These are phyloP conservation scores for Opisthograptis luteolata DNA, from an alignment of 2,888 invertebrate species.

Conservation along the genomic window DNA sequence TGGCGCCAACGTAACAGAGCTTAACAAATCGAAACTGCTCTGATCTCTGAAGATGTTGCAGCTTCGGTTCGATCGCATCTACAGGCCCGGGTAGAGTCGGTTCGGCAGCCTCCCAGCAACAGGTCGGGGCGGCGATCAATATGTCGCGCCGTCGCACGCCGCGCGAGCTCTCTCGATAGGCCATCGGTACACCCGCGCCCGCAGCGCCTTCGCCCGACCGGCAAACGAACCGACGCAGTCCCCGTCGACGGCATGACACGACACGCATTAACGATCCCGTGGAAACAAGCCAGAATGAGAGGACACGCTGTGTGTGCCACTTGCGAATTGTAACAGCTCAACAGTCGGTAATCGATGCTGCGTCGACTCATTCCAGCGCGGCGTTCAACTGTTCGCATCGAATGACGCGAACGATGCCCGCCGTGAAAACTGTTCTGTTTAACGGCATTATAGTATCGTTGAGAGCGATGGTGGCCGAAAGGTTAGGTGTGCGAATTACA, in stretches of 20 bases:
- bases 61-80: constrained; percentile 48
- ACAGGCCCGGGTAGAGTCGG: constrained; percentile 51
- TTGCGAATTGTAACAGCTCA: constrained; percentile 15
- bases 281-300: constrained; percentile 22
- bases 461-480: no score
- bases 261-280: constrained; percentile 40
- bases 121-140: constrained; percentile 76
- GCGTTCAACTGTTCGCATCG: not conserved
- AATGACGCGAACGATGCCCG: not conserved
- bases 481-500: no score
- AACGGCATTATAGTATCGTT: no score
- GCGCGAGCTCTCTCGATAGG: constrained; percentile 60
- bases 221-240: constrained; percentile 34
- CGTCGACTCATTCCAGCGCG: not conserved
- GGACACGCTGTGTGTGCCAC: constrained; percentile 12
- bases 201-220: constrained; percentile 38
- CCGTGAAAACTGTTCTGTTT: not conserved
- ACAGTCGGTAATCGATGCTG: constrained; percentile 23
- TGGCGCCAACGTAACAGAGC: not conserved
- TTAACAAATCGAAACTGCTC: not conserved
- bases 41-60: constrained; percentile 40
- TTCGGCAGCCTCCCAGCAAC: constrained; percentile 75
- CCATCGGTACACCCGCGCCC: constrained; percentile 46
- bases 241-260: constrained; percentile 43
- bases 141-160: constrained; percentile 69